These are phyloP conservation scores for Tragelaphus buxtoni DNA, from an alignment of 2,113 vertebrate species.

Conservation along the genomic window DNA sequence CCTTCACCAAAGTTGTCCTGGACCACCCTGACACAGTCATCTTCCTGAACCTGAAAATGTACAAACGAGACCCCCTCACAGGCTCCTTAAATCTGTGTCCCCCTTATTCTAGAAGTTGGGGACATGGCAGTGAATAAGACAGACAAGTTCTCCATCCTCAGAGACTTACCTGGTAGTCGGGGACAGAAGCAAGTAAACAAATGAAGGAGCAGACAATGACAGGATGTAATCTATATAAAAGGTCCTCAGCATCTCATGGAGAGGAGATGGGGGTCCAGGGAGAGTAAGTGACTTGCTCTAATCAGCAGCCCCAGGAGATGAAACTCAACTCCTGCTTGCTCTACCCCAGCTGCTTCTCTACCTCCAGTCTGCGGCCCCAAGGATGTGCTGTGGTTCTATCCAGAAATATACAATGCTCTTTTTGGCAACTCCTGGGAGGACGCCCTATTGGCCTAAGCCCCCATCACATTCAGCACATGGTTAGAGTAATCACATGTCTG, in stretches of 20 bases:
- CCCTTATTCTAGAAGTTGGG: background rate
- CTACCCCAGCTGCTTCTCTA: background rate
- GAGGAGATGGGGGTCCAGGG: background rate
- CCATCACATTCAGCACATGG: background rate
- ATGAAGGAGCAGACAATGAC: background rate
- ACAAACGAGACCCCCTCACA: background rate
- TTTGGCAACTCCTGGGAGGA: background rate
- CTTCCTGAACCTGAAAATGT: background rate
- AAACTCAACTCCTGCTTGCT: background rate
- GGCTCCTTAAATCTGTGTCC: background rate
- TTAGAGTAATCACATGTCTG: background rate
- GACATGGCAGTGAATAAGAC: background rate
- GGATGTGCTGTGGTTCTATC: background rate
- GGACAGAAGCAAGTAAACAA: background rate
- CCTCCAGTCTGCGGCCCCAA: background rate
- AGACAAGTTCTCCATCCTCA: background rate
- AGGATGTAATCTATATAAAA: background rate
- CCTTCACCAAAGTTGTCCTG: background rate
- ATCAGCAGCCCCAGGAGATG: background rate
- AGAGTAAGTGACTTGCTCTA: background rate
- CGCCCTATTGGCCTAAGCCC: background rate
- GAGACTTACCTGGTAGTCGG: background rate
- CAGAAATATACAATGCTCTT: background rate
- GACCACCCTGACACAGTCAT: background rate
- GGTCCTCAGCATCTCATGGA: background rate